Conservation (phyloP, 2,113 vertebrate genomes). For the Ardeotis arabs region DNA sequence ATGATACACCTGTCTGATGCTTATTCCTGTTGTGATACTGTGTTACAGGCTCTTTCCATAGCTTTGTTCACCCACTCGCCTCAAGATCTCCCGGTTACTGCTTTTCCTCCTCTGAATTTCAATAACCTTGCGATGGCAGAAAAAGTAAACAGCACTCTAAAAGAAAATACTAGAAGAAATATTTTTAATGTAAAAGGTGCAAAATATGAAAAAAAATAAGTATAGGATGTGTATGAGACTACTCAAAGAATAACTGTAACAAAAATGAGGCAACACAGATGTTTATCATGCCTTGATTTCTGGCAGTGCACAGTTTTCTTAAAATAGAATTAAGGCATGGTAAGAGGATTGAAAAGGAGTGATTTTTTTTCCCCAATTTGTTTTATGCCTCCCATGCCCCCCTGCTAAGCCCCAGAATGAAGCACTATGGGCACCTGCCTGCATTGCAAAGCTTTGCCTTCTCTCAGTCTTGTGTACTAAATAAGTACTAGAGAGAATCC, state of each 20-base stretch:
- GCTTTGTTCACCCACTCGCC: background rate
- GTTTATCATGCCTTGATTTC: background rate
- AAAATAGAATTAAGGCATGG: background rate
- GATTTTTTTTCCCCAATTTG: background rate
- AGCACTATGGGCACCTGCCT: background rate
- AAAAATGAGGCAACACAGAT: background rate
- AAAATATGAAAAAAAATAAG: background rate
- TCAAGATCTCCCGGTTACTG: background rate
- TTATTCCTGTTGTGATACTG: background rate
- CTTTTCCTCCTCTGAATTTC: background rate
- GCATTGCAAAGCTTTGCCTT: background rate
- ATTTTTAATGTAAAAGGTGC: background rate
- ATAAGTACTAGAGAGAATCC: background rate
- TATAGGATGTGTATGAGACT: background rate
- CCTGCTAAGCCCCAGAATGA: background rate
- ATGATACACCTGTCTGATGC: background rate
- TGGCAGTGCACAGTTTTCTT: background rate
- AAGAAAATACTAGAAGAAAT: background rate
- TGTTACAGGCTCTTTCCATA: background rate
- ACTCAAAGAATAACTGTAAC: background rate
- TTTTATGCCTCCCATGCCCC: background rate
- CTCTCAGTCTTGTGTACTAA: background rate
- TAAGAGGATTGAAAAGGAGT: background rate
- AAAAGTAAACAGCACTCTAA: background rate
- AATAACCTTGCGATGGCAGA: background rate